These are phyloP conservation scores for Atherinomorus stipes DNA, from an alignment of 2,113 vertebrate genomes.

Conservation along the genomic window DNA sequence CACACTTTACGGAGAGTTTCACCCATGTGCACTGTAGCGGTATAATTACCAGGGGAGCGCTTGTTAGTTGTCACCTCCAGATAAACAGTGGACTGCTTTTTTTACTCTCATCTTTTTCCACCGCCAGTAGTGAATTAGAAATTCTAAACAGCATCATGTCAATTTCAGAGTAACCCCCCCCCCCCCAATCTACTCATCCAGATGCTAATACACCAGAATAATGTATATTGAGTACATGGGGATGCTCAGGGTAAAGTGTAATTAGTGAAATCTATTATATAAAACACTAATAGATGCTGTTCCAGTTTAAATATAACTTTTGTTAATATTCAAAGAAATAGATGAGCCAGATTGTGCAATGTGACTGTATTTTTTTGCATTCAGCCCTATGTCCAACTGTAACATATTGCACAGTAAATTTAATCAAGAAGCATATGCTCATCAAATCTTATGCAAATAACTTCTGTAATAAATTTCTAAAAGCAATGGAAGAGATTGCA, in stretches of 20 bases:
- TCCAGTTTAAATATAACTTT: slow-evolving; percentile 10
- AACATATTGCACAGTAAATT: slow-evolving; percentile 55
- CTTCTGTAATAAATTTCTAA: slow-evolving; percentile 41
- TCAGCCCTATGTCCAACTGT: slow-evolving; percentile 33
- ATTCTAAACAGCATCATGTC: slow-evolving; percentile 67
- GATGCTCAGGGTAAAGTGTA: slow-evolving; percentile 6
- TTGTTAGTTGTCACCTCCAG: slow-evolving; percentile 79
- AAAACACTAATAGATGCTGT: neutral
- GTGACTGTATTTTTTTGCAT: slow-evolving; percentile 31
- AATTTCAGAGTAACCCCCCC: slow-evolving; percentile 44
- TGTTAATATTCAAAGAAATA: slow-evolving; percentile 35
- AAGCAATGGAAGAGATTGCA: slow-evolving; percentile 34
- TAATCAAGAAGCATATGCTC: slow-evolving; percentile 69
- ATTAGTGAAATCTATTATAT: slow-evolving; percentile 5
- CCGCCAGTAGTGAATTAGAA: slow-evolving; percentile 63
- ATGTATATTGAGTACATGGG: slow-evolving; percentile 34
- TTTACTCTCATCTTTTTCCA: neutral
- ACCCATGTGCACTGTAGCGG: slow-evolving; percentile 48
- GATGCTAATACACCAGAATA: slow-evolving; percentile 17
- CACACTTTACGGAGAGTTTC: slow-evolving; percentile 60
- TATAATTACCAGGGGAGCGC: slow-evolving; percentile 77
- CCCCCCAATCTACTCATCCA: slow-evolving; percentile 2
- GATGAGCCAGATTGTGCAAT: slow-evolving; percentile 4
- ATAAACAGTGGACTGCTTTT: slow-evolving; percentile 66
- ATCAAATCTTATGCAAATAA: slow-evolving; percentile 63